Evolutionary conservation across 2,113 vertebrate species (phyloP).

Genomic region (Chloebia gouldiae): DNA sequence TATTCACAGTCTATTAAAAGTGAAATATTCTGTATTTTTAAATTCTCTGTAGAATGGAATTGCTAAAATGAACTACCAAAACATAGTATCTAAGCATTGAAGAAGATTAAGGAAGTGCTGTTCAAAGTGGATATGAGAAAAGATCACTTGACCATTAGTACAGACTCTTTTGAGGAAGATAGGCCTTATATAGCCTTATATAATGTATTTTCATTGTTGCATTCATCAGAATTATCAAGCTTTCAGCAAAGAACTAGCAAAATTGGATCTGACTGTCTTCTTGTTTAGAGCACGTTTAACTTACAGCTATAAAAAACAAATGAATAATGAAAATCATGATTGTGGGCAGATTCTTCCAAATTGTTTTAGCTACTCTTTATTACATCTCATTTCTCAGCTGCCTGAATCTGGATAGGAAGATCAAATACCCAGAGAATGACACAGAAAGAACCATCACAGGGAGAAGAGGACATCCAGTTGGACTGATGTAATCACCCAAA

Average conservation of each 20-base stretch:
- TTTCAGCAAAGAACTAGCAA: background rate
- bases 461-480: slow-evolving; percentile 28
- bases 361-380: slow-evolving; percentile 13
- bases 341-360: slow-evolving; percentile 30
- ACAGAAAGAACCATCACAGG: slow-evolving; percentile 30
- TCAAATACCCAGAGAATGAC: slow-evolving; percentile 33
- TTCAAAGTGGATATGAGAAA: background rate
- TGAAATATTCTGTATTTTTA: background rate
- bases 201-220: slow-evolving; percentile 15
- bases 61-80: background rate
- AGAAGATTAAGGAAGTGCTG: background rate
- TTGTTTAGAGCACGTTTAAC: slow-evolving; percentile 36
- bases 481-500: slow-evolving; percentile 49
- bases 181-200: background rate
- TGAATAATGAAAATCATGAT: slow-evolving; percentile 40
- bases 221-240: background rate
- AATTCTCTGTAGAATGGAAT: background rate
- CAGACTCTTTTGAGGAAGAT: background rate
- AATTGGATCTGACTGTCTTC: slow-evolving; percentile 8
- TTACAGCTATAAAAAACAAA: slow-evolving; percentile 41
- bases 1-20: background rate
- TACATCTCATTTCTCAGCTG: background rate
- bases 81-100: background rate
- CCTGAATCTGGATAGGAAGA: background rate
- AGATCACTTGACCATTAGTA: background rate